Conservation (phyloP, 2,888 invertebrate species). For the Heliconius cydno region DNA sequence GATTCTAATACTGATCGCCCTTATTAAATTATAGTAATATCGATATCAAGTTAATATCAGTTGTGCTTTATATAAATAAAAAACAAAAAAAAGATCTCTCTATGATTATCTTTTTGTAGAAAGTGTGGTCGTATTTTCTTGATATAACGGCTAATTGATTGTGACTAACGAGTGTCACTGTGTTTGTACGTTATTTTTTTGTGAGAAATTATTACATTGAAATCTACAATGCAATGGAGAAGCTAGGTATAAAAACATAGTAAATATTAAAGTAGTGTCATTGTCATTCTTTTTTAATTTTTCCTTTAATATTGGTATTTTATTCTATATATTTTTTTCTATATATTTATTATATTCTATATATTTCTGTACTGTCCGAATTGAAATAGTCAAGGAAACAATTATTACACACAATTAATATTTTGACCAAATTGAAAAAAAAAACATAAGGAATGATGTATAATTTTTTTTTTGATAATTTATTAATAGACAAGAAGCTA, state of each 20-base stretch:
- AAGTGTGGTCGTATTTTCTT: neutral
- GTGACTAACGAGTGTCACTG: conserved; percentile 7
- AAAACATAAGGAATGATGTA: too few relatives aligned
- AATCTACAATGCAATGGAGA: neutral
- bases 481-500: neutral
- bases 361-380: neutral
- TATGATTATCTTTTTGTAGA: neutral
- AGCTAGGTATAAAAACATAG: neutral
- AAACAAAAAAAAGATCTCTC: neutral
- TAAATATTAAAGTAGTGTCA: neutral
- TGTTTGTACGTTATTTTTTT: neutral
- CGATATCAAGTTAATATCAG: neutral
- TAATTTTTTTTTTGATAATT: neutral
- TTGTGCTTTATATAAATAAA: neutral
- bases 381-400: neutral
- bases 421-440: too few relatives aligned
- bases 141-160: neutral
- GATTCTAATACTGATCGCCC: neutral
- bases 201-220: neutral
- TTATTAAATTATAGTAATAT: neutral
- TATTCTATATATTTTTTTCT: too few relatives aligned
- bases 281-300: neutral
- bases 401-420: neutral
- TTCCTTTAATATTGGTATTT: neutral
- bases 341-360: neutral